Evolutionary conservation across 1,140 invertebrate genomes (phyloP).

Genomic region (Philopotamus ludificatus): DNA sequence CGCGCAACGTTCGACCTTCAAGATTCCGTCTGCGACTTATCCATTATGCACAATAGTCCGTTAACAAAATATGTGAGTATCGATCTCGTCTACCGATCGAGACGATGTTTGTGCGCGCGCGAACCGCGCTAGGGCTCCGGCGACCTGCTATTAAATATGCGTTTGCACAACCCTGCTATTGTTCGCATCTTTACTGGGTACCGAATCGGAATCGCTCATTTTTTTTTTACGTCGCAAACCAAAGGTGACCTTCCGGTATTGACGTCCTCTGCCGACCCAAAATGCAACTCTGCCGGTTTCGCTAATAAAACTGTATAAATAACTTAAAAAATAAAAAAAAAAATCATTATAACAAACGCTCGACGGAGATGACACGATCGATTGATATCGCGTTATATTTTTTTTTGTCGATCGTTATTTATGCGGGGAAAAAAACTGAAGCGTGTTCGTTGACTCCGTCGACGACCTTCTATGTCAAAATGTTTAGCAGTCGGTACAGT

Average conservation of each 20-base stretch:
- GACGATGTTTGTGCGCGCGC: background rate
- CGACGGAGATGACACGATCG: too few relatives aligned
- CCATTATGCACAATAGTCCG: conserved; percentile 4
- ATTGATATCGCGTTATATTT: too few relatives aligned
- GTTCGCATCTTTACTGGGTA: background rate
- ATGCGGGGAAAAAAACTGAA: too few relatives aligned
- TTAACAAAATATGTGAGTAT: background rate
- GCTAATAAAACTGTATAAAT: too few relatives aligned
- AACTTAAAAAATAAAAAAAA: too few relatives aligned
- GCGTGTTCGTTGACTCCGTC: background rate
- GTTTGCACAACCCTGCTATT: conserved; percentile 4
- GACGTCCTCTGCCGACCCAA: conserved; percentile 23
- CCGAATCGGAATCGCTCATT: conserved; percentile 21
- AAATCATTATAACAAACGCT: too few relatives aligned
- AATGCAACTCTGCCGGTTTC: too few relatives aligned
- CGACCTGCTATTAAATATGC: too few relatives aligned
- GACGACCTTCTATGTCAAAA: background rate
- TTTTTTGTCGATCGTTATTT: too few relatives aligned
- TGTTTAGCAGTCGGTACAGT: background rate
- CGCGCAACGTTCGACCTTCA: conserved; percentile 10
- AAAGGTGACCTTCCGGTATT: conserved; percentile 28
- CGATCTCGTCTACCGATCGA: background rate
- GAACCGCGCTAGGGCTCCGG: too few relatives aligned
- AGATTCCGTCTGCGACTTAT: conserved; percentile 1
- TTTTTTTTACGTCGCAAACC: conserved; percentile 22